phyloP scores from a whole-genome alignment of 2,888 invertebrate genomes.

The Pseudoips prasinana region DNA sequence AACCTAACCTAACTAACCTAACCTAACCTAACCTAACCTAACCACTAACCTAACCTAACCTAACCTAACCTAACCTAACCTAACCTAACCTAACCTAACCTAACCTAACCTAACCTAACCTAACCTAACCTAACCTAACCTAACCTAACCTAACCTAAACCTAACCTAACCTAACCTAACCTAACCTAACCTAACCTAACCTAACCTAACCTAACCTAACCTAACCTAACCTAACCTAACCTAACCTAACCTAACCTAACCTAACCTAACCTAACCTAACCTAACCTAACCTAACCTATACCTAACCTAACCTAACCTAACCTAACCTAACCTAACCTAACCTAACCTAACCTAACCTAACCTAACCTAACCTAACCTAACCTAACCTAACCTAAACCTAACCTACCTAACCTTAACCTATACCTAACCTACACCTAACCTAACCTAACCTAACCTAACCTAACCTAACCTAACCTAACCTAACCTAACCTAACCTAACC shows the following conservation, averaged over 20 bases:
- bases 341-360: constrained; percentile 12
- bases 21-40: constrained; percentile 17
- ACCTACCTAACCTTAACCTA: constrained; percentile 2
- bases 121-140: constrained; percentile 11
- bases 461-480: constrained; percentile 4
- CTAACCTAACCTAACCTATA: constrained; percentile 8
- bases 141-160: constrained; percentile 17
- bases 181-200: constrained; percentile 15
- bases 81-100: constrained; percentile 10
- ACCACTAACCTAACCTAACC: constrained; percentile 13
- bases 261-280: constrained; percentile 12
- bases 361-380: constrained; percentile 10
- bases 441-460: constrained; percentile 14
- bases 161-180: constrained; percentile 17
- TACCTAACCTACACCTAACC: too few relatives aligned
- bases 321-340: constrained; percentile 11
- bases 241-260: constrained; percentile 13
- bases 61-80: constrained; percentile 11
- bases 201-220: constrained; percentile 19
- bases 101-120: constrained; percentile 12
- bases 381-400: constrained; percentile 11
- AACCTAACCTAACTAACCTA: constrained; percentile 14
- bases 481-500: too few relatives aligned
- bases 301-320: constrained; percentile 8
- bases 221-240: constrained; percentile 11